phyloP scores from a whole-genome alignment of 2,888 invertebrate species.

The Cephus pygmeus region DNA sequence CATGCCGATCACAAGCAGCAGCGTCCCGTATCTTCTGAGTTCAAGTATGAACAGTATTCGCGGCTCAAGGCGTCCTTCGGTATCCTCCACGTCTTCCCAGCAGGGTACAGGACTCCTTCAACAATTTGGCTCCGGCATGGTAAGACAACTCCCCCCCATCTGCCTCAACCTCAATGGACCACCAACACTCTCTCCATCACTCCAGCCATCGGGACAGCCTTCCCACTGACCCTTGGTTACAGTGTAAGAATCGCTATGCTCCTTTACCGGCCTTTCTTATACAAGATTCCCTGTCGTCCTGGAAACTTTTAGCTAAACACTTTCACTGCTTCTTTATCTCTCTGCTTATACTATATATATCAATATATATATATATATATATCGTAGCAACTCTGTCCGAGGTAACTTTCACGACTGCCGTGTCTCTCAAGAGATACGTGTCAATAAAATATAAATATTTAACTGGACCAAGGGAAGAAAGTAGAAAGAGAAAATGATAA shows the following conservation, averaged over 20 bases:
- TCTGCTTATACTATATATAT: conserved; percentile 2
- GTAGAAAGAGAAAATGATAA: conserved; percentile 16
- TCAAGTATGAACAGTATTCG: conserved; percentile 82
- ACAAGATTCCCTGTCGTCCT: conserved; percentile 27
- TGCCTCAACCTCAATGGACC: conserved; percentile 75
- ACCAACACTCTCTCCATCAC: conserved; percentile 66
- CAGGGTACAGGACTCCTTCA: conserved; percentile 84
- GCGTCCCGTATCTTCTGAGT: conserved; percentile 86
- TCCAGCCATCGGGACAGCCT: conserved; percentile 68
- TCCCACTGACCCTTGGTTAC: conserved; percentile 68
- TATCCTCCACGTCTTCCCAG: conserved; percentile 75
- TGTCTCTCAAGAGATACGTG: background rate
- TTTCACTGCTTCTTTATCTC: conserved; percentile 16
- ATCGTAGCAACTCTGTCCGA: background rate
- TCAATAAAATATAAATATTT: background rate
- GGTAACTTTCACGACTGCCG: background rate
- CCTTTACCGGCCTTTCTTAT: conserved; percentile 35
- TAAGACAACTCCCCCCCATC: conserved; percentile 82
- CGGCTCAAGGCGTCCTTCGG: conserved; percentile 77
- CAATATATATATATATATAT: background rate
- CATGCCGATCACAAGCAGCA: conserved; percentile 90
- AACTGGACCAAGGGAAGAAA: background rate
- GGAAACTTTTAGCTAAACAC: conserved; percentile 6
- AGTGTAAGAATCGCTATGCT: conserved; percentile 67
- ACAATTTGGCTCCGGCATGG: conserved; percentile 93